Evolutionary conservation across 2,888 invertebrate genomes (phyloP).

Genomic region (Vanessa cardui): DNA sequence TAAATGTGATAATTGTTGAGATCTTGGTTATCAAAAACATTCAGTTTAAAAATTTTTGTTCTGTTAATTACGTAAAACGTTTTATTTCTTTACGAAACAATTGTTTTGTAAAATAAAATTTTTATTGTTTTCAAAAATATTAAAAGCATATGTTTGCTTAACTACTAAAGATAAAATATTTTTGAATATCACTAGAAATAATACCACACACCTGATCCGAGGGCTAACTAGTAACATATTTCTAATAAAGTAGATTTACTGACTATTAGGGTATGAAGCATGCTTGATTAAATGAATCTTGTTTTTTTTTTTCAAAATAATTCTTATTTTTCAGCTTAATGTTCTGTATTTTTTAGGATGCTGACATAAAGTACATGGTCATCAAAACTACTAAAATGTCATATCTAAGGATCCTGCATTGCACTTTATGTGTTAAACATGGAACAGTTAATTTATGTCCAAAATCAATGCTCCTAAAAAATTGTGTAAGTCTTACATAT

Average conservation of each 20-base stretch:
- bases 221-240: too few species aligned
- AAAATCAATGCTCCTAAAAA: conserved; percentile 62
- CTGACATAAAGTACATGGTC: conserved; percentile 50
- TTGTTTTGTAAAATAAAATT: too few species aligned
- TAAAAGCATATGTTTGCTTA: too few species aligned
- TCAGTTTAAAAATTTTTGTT: neutral
- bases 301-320: neutral
- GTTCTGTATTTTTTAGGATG: conserved; percentile 51
- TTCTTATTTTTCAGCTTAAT: conserved; percentile 49
- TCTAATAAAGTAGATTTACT: too few species aligned
- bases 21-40: neutral
- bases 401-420: conserved; percentile 69
- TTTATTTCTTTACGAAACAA: too few species aligned
- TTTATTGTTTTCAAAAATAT: too few species aligned
- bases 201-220: too few species aligned
- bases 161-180: too few species aligned
- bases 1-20: neutral
- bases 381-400: conserved; percentile 57
- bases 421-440: conserved; percentile 67
- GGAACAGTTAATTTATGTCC: conserved; percentile 57
- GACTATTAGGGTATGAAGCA: too few species aligned
- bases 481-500: conserved; percentile 56
- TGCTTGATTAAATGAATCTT: too few species aligned
- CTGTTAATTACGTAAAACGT: too few species aligned
- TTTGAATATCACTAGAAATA: too few species aligned